Percentiles rank a stretch among this genome's conserved stretches.
Conservation (phyloP, 2,113 vertebrate species). For the Ciconia stormi region DNA sequence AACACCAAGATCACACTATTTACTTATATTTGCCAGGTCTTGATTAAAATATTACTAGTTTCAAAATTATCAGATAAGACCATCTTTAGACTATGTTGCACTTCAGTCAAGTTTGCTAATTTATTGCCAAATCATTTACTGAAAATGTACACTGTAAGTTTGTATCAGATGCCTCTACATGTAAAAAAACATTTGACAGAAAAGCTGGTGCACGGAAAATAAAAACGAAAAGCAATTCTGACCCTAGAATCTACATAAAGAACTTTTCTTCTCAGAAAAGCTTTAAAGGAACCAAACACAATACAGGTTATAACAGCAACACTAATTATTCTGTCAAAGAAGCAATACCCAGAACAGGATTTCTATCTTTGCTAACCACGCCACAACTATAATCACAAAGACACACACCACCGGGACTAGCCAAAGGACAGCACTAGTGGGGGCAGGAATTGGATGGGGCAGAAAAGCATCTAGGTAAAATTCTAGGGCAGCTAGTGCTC, state of each 20-base stretch:
- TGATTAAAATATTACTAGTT: background rate
- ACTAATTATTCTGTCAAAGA: background rate
- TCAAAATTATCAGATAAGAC: background rate
- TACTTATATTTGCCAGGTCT: background rate
- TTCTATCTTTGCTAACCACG: background rate
- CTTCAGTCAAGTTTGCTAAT: background rate
- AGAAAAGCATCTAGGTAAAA: slow-evolving; percentile 12
- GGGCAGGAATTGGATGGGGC: background rate
- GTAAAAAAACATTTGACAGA: background rate
- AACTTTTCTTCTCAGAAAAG: background rate
- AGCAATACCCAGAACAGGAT: background rate
- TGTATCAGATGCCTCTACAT: background rate
- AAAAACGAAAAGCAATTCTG: background rate
- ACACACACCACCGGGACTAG: slow-evolving; percentile 3
- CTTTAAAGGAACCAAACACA: background rate
- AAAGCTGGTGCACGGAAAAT: background rate
- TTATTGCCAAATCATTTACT: background rate
- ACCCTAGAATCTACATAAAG: background rate
- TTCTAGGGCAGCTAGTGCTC: slow-evolving; percentile 76
- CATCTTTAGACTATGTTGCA: background rate
- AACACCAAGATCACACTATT: background rate
- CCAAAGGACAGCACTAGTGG: background rate
- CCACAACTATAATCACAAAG: slow-evolving; percentile 27
- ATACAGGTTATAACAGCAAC: background rate
- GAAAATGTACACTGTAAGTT: background rate